Conservation (phyloP, 2,888 invertebrate species). For the Holacanthella duospinosa region DNA sequence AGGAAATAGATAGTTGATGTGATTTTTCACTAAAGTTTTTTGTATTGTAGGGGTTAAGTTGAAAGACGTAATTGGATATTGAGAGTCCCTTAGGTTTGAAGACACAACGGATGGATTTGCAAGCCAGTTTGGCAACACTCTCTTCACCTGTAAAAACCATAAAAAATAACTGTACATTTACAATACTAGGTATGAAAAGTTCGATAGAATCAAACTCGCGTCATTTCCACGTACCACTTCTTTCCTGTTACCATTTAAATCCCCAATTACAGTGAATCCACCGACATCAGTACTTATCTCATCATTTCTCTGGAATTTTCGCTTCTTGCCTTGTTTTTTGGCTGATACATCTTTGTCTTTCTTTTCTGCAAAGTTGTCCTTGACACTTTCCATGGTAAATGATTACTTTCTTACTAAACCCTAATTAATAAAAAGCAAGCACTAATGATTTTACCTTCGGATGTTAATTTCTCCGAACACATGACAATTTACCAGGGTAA, state of each 20-base stretch:
- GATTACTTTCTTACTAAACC: too few species aligned
- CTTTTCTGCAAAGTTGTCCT: too few species aligned
- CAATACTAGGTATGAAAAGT: too few species aligned
- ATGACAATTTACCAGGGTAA: too few species aligned
- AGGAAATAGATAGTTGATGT: conserved; percentile 70
- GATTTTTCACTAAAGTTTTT: conserved; percentile 55
- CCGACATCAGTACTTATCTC: conserved; percentile 37
- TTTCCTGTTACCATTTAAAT: conserved; percentile 45
- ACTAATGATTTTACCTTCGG: too few species aligned
- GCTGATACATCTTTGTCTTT: too few species aligned
- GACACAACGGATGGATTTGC: conserved; percentile 66
- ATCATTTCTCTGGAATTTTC: too few species aligned
- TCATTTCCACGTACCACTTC: conserved; percentile 10
- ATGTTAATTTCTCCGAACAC: too few species aligned
- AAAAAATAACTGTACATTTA: conserved; percentile 3
- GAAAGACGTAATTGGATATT: conserved; percentile 48
- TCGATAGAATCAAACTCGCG: too few species aligned
- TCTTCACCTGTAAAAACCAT: conserved; percentile 47
- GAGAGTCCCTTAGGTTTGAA: conserved; percentile 54
- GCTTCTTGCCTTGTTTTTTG: too few species aligned
- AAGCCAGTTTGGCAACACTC: conserved; percentile 79
- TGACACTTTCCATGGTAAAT: too few species aligned
- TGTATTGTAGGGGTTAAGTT: conserved; percentile 56
- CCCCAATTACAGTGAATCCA: conserved; percentile 59
- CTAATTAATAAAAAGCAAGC: too few species aligned